These are phyloP conservation scores for Fukomys damarensis DNA, from an alignment of 2,113 vertebrate species.

Conservation along the genomic window DNA sequence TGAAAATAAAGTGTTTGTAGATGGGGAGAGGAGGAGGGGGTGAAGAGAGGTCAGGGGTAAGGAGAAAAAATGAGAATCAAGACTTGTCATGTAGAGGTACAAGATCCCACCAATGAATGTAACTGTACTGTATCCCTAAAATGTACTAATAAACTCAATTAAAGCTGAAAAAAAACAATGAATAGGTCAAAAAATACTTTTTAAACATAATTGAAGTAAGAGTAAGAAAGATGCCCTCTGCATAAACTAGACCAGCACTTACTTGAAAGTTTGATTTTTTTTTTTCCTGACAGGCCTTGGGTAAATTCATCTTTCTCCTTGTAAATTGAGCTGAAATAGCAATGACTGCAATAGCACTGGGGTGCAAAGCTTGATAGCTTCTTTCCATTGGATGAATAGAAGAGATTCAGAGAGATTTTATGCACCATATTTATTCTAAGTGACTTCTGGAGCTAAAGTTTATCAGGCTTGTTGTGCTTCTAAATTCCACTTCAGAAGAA, in stretches of 20 bases:
- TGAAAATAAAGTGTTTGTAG: too few species aligned
- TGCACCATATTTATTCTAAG: slow-evolving; percentile 71
- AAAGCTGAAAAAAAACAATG: too few species aligned
- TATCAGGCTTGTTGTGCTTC: neutral
- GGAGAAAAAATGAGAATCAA: too few species aligned
- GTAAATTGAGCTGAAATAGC: slow-evolving; percentile 68
- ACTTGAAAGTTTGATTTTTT: slow-evolving; percentile 34
- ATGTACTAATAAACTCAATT: too few species aligned
- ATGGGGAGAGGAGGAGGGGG: too few species aligned
- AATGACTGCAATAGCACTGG: slow-evolving; percentile 61
- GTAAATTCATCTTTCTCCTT: slow-evolving; percentile 67
- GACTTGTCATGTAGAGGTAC: too few species aligned
- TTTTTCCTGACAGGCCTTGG: slow-evolving; percentile 59
- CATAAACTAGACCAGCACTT: neutral
- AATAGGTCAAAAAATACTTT: neutral
- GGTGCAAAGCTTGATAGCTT: slow-evolving; percentile 79
- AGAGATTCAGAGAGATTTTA: slow-evolving; percentile 61
- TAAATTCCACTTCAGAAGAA: neutral
- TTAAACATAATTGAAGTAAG: slow-evolving; percentile 21
- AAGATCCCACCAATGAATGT: too few species aligned
- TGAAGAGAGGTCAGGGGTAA: too few species aligned
- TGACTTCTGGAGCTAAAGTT: slow-evolving; percentile 14
- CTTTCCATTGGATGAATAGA: slow-evolving; percentile 78
- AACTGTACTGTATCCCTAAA: too few species aligned
- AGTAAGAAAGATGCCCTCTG: neutral